Conservation (phyloP, 2,797 vertebrate species). For the Melanotaenia maccullochi region DNA sequence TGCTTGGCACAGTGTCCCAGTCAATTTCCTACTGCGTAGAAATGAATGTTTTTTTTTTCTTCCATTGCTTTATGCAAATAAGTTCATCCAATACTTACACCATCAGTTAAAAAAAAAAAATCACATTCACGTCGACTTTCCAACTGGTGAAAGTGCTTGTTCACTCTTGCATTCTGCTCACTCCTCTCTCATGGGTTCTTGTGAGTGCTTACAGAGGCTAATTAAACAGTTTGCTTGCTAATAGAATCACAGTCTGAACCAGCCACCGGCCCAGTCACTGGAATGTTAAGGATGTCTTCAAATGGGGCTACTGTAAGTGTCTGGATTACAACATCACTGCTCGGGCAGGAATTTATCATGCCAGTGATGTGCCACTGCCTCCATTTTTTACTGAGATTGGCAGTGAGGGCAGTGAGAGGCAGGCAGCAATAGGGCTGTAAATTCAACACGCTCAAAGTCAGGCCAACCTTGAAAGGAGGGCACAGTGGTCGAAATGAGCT, state of each 20-base stretch:
- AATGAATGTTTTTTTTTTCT: conserved; percentile 61
- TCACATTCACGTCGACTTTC: conserved; percentile 45
- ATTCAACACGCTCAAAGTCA: conserved; percentile 79
- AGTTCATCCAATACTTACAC: conserved; percentile 46
- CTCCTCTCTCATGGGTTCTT: conserved; percentile 60
- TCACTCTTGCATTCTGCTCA: conserved; percentile 50
- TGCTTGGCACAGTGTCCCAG: conserved; percentile 67
- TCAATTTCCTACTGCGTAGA: conserved; percentile 70
- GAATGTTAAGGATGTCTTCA: conserved; percentile 65
- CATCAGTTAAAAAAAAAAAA: conserved; percentile 52
- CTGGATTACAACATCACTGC: conserved; percentile 55
- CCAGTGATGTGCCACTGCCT: conserved; percentile 71
- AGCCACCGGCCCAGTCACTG: conserved; percentile 51
- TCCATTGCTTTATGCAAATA: conserved; percentile 76
- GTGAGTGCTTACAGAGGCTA: conserved; percentile 69
- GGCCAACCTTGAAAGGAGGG: conserved; percentile 77
- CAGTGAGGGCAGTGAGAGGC: conserved; percentile 74
- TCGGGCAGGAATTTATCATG: conserved; percentile 73
- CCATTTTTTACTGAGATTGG: conserved; percentile 77
- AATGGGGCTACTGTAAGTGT: conserved; percentile 65
- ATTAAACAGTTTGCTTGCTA: conserved; percentile 76
- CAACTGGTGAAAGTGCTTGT: conserved; percentile 57
- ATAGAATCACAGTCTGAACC: conserved; percentile 68
- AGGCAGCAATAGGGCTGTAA: conserved; percentile 74
- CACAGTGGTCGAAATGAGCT: conserved; percentile 65